phyloP scores from a whole-genome alignment of 2,888 invertebrate genomes.

The Plutella xylostella region DNA sequence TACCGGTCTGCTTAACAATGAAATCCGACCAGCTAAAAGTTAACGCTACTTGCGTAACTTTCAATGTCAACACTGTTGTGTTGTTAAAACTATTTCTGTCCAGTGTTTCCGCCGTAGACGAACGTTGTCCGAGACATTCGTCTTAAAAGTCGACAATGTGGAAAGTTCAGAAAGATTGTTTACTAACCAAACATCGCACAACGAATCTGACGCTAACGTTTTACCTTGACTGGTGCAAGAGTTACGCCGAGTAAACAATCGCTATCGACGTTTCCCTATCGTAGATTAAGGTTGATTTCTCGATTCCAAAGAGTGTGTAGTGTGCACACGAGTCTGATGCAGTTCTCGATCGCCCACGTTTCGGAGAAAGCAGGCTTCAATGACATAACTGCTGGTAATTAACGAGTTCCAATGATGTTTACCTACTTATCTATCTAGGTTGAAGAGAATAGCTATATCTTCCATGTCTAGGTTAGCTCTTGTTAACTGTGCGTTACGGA shows the following conservation, averaged over 20 bases:
- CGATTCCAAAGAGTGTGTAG: no score
- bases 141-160: not conserved
- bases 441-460: no score
- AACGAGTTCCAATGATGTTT: slow-evolving; percentile 1
- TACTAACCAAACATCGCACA: not conserved
- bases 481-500: no score
- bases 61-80: slow-evolving; percentile 63
- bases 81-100: no score
- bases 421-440: slow-evolving; percentile 1
- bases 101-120: no score
- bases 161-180: slow-evolving; percentile 14
- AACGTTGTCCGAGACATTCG: not conserved
- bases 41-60: slow-evolving; percentile 50
- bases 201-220: slow-evolving; percentile 21
- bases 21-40: not conserved
- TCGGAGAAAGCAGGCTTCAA: slow-evolving; percentile 44
- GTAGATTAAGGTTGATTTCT: slow-evolving; percentile 35
- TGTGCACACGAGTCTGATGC: no score
- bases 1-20: slow-evolving; percentile 12
- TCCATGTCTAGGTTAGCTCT: no score
- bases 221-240: slow-evolving; percentile 43
- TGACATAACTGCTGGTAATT: slow-evolving; percentile 3
- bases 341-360: slow-evolving; percentile 47
- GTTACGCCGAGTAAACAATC: slow-evolving; percentile 59
- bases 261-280: slow-evolving; percentile 46